phyloP scores from a whole-genome alignment of 2,113 vertebrate genomes.

The Anhinga anhinga region DNA sequence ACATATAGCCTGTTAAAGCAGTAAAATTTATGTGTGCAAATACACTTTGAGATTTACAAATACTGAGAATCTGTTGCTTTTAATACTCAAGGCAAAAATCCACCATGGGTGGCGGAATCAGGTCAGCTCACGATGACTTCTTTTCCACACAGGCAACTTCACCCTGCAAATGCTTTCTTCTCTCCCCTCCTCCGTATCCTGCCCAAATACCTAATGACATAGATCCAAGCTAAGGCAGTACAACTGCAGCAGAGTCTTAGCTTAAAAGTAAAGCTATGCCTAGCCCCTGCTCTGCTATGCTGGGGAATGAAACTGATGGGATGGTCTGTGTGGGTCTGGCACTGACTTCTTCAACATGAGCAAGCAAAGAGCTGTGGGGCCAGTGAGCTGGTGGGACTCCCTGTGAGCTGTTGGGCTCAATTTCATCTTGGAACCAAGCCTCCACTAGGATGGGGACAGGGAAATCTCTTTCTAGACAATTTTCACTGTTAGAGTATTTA shows the following conservation, averaged over 20 bases:
- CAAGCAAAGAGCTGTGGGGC: not conserved
- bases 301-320: not conserved
- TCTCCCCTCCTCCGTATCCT: not conserved
- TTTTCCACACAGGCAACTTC: not conserved
- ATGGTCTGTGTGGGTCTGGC: accelerated
- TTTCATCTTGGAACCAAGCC: not conserved
- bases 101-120: accelerated
- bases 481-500: not conserved
- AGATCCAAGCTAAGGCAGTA: not conserved
- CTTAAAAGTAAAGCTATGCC: not conserved
- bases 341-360: not conserved
- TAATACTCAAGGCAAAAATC: not conserved
- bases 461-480: not conserved
- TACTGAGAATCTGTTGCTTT: not conserved
- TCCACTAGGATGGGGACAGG: not conserved
- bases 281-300: not conserved
- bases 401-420: not conserved
- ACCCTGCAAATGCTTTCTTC: not conserved
- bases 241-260: not conserved
- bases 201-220: not conserved
- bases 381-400: not conserved
- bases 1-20: not conserved
- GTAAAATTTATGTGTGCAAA: not conserved
- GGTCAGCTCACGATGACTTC: not conserved
- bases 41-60: not conserved